Base-by-base conservation (phyloP, 2,113 vertebrate species). In the Mus pahari region DNA sequence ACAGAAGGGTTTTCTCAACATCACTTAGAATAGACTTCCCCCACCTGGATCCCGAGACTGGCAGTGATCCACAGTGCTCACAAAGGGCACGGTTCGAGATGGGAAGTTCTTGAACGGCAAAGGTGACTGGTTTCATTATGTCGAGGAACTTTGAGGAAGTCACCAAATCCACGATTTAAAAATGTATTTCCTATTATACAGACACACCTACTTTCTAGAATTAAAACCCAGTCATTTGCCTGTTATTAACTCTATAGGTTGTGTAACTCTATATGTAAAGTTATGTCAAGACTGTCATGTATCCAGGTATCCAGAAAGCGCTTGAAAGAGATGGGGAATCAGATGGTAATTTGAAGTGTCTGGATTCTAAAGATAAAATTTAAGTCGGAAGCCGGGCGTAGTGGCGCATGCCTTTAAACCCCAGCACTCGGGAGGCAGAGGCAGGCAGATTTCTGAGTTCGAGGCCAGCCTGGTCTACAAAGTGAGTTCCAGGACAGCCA, bases 61-160 rank as follows among this genome's bases (percentile, higher is more conserved):
- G 33, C 26, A 64, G 66, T 31, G 33, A 70, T 75, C 50, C 50
- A 53, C n/a, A 42, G 42, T 45, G 31, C 89, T 97, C 93, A 93
- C 91, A 70, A 95, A 94, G 94, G 78, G 45, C 86, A 8, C 45
- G 79, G 91, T 19, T 70, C 48, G 10, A 20, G 14, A 86, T 70
- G 91, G 68, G 88, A 96, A 96, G 88, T 95, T 95, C 45, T 71
- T 96, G 73, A 95, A 90, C 77, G 91, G 93, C 68, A 64, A 64
- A 92, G 28, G 55, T 62, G 86, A 60, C 5, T 82, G 3, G 86
- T 97, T 96, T 97, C 97, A 95, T 88, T 96, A 96, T 94, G 74
- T 96, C 88, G 68, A 97, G 95, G 96, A 97, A 97, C 92, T 96
- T 86, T 96, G 94, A 96, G 97, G 96, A 98, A 97, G 93, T 97